Percentiles rank a stretch among this genome's conserved stretches.
phyloP scores from a whole-genome alignment of 2,113 vertebrate genomes.

The Malaclemys terrapin region DNA sequence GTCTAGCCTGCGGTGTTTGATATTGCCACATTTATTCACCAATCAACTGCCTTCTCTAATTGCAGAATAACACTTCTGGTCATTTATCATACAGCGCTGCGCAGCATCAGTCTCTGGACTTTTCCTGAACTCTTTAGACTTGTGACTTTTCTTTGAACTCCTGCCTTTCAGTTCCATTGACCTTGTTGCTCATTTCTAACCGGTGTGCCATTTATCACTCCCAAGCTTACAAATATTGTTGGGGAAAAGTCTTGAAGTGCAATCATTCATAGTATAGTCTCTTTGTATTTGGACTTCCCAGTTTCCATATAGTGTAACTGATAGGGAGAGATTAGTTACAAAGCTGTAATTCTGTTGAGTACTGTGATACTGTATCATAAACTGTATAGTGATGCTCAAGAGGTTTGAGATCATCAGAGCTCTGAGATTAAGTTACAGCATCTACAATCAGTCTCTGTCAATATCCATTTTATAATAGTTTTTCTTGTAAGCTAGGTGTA shows the following conservation, averaged over 20 bases:
- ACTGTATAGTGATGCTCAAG: conserved; percentile 72
- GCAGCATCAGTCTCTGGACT: conserved; percentile 73
- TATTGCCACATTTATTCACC: conserved; percentile 9
- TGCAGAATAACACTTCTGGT: conserved; percentile 61
- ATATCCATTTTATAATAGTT: conserved; percentile 37
- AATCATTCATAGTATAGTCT: conserved; percentile 77
- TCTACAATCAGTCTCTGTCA: conserved; percentile 68
- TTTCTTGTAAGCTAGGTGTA: conserved; percentile 66
- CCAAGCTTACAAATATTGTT: conserved; percentile 73
- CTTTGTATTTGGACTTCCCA: conserved; percentile 71
- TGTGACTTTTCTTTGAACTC: conserved; percentile 84
- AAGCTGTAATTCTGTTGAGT: conserved; percentile 78
- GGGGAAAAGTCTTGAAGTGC: conserved; percentile 59
- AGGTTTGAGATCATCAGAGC: conserved; percentile 69
- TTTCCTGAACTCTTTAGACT: conserved; percentile 80
- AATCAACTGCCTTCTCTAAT: conserved; percentile 56
- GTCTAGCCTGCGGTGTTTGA: not conserved
- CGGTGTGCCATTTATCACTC: conserved; percentile 77
- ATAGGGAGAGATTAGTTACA: conserved; percentile 79
- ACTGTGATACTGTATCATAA: conserved; percentile 62
- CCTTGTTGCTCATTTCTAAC: conserved; percentile 78
- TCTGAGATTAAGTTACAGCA: conserved; percentile 73
- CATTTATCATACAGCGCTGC: conserved; percentile 31
- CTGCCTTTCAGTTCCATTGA: conserved; percentile 76
- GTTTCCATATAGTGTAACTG: conserved; percentile 78